Conservation (phyloP, 2,797 vertebrate species). For the Sebastes taczanowskii region DNA sequence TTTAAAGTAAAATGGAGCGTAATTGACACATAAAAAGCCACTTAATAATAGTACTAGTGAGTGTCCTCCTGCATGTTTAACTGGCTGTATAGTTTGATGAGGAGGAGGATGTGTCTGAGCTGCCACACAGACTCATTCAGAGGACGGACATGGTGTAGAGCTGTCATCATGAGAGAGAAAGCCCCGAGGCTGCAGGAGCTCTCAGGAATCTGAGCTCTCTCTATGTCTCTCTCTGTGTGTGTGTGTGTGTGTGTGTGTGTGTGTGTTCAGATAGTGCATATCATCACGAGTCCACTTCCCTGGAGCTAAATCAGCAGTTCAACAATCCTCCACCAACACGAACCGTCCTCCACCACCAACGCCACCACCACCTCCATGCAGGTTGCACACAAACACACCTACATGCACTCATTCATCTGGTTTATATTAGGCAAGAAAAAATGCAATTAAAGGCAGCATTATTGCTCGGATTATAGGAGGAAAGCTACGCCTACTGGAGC, state of each 20-base stretch:
- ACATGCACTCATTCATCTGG: slow-evolving; percentile 29
- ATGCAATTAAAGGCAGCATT: not conserved
- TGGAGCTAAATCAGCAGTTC: slow-evolving; percentile 49
- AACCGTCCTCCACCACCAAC: slow-evolving; percentile 14
- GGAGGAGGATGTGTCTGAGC: slow-evolving; percentile 26
- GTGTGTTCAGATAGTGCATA: slow-evolving; percentile 39
- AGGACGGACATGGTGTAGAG: slow-evolving; percentile 58
- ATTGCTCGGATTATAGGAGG: not conserved
- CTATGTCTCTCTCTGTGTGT: not conserved
- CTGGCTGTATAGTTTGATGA: slow-evolving; percentile 37
- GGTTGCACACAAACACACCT: slow-evolving; percentile 41
- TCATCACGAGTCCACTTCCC: slow-evolving; percentile 63
- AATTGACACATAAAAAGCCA: slow-evolving; percentile 37
- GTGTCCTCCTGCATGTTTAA: slow-evolving; percentile 25
- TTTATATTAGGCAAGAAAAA: not conserved
- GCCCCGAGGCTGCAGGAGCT: slow-evolving; percentile 41
- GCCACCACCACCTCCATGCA: slow-evolving; percentile 27
- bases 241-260: not conserved
- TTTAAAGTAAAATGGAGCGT: slow-evolving; percentile 18
- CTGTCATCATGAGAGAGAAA: slow-evolving; percentile 57
- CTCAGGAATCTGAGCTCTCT: slow-evolving; percentile 31
- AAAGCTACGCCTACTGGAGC: slow-evolving; percentile 46
- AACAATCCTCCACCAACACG: slow-evolving; percentile 30
- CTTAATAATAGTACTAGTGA: not conserved
- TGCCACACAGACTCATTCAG: slow-evolving; percentile 49